Evolutionary conservation across 2,888 invertebrate species (phyloP).

Genomic region (Leptogaster cylindrica): DNA sequence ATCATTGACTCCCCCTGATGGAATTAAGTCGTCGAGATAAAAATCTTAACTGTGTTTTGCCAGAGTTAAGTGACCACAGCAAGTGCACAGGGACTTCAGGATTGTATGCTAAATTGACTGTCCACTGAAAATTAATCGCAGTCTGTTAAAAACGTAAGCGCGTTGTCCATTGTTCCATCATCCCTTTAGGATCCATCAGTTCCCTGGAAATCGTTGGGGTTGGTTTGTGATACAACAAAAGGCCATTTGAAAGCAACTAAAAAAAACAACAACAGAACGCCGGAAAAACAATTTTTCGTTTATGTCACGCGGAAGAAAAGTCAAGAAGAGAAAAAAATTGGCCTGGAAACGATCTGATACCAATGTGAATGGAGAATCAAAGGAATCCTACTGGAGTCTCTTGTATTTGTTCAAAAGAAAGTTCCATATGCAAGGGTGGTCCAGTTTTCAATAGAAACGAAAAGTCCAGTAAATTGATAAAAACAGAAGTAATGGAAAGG

Average conservation of each 20-base stretch:
- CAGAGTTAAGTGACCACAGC: conserved; percentile 38
- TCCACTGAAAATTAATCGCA: conserved; percentile 55
- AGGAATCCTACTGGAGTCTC: background rate
- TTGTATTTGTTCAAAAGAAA: background rate
- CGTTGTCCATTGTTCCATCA: conserved; percentile 3
- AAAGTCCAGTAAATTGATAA: conserved; percentile 29
- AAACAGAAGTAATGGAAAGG: conserved; percentile 1
- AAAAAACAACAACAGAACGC: background rate
- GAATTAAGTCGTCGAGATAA: conserved; percentile 24
- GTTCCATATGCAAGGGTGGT: conserved; percentile 19
- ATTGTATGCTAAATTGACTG: conserved; percentile 55
- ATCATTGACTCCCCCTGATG: background rate
- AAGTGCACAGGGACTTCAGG: background rate
- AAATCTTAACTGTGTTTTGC: conserved; percentile 30
- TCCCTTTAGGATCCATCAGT: background rate
- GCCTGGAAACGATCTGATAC: conserved; percentile 14
- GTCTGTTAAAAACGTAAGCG: conserved; percentile 5
- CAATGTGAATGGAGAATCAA: background rate
- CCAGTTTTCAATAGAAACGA: conserved; percentile 31
- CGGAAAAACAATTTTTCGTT: conserved; percentile 42
- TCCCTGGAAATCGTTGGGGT: conserved; percentile 10
- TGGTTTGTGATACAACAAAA: background rate
- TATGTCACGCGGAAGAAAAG: conserved; percentile 21
- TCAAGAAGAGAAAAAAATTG: background rate
- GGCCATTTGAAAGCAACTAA: background rate